Evolutionary conservation across 1,140 invertebrate genomes (phyloP).

Genomic region (Melanaphis sacchari): DNA sequence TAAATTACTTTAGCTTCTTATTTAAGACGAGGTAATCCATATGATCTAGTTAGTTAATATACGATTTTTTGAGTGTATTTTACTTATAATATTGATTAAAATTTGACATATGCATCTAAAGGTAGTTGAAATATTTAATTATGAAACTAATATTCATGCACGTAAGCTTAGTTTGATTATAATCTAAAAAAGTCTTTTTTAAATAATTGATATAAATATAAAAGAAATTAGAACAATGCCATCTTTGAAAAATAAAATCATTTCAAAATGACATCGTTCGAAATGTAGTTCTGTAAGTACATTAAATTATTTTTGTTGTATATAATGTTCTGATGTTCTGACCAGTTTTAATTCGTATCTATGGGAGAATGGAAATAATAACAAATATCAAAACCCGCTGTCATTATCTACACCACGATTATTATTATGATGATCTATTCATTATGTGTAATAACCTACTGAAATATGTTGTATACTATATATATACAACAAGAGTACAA

Average conservation of each 20-base stretch:
- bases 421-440: not conserved
- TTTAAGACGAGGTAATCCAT: not conserved
- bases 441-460: not conserved
- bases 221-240: not conserved
- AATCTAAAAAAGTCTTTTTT: not conserved
- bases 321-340: no score
- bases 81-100: not conserved
- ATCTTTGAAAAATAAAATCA: not conserved
- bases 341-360: not conserved
- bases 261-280: not conserved
- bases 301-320: not conserved
- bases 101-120: not conserved
- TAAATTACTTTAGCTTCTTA: not conserved
- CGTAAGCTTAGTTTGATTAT: not conserved
- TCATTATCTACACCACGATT: constrained; percentile 7
- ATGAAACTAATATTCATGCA: not conserved
- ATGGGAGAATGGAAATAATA: not conserved
- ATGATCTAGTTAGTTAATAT: not conserved
- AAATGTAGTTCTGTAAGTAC: not conserved
- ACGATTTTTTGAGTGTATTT: not conserved
- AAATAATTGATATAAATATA: not conserved
- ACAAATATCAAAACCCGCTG: not conserved
- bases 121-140: not conserved
- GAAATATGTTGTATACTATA: not conserved
- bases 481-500: not conserved